Base-by-base conservation (phyloP, 2,888 invertebrate genomes). In the Agrochola circellaris region DNA sequence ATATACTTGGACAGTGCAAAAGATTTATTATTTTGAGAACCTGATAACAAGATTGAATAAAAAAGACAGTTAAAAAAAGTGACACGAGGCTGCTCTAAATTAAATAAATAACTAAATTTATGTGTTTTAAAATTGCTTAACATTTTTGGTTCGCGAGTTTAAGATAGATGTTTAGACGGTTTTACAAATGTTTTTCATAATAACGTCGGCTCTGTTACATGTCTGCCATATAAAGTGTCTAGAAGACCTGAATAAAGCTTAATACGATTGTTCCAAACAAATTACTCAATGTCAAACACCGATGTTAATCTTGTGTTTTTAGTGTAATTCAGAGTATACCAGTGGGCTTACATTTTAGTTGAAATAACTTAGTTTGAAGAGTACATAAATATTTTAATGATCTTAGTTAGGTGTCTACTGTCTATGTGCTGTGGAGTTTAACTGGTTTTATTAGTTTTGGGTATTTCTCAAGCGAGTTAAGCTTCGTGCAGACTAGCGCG, bases 271-370 rank as follows among this genome's bases (percentile, higher is more conserved):
- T 54, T 78, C 2, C 42, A 64, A 79, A 69, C 64, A 17, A 79
- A 80, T 65, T 30, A 66, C 51, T 82, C 51, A 60, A 26, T 20
- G 68, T 66, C 74, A 85, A 66, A 62, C 38, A 82, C 9, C 0
- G 78, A 79, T 83, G 38, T 65, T 56, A 56, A 81, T 84, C 67
- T 65, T 69, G 26, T 61, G 34, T 69, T 56, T 66, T 45, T 67
- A 71, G 62, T 82, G 48, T 82, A 72, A 51, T 60, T 58, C 7
- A 9, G 67, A 61, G 60, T 64, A 20, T 62, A 34, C 17, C 62
- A 65, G 13, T 83, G 5, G 8, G 56, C 58, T 58, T 60, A 60
- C 26, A 15, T 58, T 78, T 77, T 11, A 42, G 42, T 83, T 83
- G 26, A 51, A 77, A 78, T 58, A 78, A 82, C 26, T 75, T 1